Evolutionary conservation across 2,888 invertebrate genomes (phyloP).

Genomic region (Lasioglossum malachurum): DNA sequence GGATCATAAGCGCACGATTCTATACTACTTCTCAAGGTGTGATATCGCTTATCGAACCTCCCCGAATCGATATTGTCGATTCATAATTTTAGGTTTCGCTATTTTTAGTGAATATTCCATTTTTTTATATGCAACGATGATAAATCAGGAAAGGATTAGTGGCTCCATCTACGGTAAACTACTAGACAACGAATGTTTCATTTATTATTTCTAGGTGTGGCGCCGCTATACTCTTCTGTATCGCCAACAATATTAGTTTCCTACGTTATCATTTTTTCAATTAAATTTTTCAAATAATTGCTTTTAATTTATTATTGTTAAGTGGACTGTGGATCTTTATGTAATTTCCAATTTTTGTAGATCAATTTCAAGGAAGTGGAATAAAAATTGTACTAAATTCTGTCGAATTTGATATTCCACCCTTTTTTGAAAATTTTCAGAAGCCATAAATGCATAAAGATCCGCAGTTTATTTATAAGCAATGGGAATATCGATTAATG

Average conservation of each 20-base stretch:
- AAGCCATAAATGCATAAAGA: too few relatives aligned
- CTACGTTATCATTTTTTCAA: neutral
- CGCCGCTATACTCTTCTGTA: neutral
- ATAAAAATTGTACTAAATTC: too few relatives aligned
- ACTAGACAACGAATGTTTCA: neutral
- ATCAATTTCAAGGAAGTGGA: too few relatives aligned
- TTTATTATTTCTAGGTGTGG: neutral
- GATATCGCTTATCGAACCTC: neutral
- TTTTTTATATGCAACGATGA: neutral
- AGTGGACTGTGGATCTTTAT: too few relatives aligned
- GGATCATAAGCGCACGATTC: neutral
- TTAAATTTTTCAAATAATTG: neutral
- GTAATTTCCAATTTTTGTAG: too few relatives aligned
- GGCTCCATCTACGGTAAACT: neutral
- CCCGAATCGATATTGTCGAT: neutral
- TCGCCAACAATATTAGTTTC: neutral
- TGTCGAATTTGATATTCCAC: too few relatives aligned
- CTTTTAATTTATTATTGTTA: conserved; percentile 6
- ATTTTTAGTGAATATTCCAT: neutral
- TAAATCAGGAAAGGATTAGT: neutral
- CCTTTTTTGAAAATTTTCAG: too few relatives aligned
- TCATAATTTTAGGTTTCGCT: neutral
- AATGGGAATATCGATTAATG: neutral
- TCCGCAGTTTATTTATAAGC: neutral
- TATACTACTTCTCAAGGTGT: neutral